Evolutionary conservation across 2,113 vertebrate species (phyloP).

Genomic region (Piaya cayana): DNA sequence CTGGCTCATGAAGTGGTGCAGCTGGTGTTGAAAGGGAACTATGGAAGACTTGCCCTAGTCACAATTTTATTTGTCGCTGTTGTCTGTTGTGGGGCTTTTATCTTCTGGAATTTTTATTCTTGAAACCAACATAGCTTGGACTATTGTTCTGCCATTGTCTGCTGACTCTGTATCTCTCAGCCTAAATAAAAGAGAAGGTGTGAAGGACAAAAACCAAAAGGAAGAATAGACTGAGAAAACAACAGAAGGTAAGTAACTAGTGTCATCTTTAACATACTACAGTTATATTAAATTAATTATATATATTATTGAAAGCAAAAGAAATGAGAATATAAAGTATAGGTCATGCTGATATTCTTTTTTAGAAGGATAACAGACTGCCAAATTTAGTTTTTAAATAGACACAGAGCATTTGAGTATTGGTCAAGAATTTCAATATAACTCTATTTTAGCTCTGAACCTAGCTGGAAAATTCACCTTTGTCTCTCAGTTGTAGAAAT

Average conservation of each 20-base stretch:
- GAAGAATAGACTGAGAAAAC: background rate
- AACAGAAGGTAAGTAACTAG: background rate
- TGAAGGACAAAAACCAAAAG: background rate
- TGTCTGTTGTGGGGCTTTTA: background rate
- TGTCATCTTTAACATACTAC: background rate
- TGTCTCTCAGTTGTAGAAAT: slow-evolving; percentile 42
- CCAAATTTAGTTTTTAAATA: background rate
- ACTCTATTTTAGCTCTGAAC: background rate
- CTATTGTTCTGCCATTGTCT: background rate
- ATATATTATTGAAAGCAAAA: background rate
- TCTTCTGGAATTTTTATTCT: background rate
- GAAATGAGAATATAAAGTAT: background rate
- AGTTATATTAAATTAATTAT: background rate
- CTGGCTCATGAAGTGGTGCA: background rate
- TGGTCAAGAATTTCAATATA: background rate
- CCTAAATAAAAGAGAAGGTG: background rate
- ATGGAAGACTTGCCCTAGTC: background rate
- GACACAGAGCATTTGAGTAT: background rate
- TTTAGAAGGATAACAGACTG: background rate
- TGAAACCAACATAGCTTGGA: background rate
- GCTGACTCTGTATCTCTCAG: background rate
- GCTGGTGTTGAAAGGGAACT: background rate
- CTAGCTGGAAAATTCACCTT: slow-evolving; percentile 32
- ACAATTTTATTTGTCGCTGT: background rate
- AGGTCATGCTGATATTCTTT: background rate